These are phyloP conservation scores for Bombycilla garrulus DNA, from an alignment of 2,113 vertebrate species.

Conservation along the genomic window DNA sequence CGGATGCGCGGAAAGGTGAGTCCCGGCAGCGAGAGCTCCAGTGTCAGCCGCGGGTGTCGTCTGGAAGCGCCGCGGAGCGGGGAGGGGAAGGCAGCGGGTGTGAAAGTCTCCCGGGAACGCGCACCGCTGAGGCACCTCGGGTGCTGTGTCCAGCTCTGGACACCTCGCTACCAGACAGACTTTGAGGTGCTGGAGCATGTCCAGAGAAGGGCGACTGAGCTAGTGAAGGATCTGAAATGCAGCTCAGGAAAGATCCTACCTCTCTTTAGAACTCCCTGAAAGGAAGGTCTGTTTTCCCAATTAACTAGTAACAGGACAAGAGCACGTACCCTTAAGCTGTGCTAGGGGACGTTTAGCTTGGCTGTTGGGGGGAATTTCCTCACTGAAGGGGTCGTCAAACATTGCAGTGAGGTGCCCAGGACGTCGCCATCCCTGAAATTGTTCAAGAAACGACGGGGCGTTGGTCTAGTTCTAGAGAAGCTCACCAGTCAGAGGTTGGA, in stretches of 20 bases:
- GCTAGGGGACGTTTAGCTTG: neutral
- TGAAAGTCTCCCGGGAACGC: neutral
- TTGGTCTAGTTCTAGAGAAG: neutral
- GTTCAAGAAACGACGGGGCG: neutral
- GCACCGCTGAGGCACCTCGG: neutral
- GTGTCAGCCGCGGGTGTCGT: rapidly evolving
- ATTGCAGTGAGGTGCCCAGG: neutral
- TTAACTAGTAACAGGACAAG: no score
- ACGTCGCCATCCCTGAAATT: neutral
- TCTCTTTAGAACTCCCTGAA: neutral
- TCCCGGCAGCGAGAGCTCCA: rapidly evolving
- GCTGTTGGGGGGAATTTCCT: neutral
- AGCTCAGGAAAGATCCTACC: neutral
- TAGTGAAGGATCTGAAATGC: neutral
- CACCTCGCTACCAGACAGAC: neutral
- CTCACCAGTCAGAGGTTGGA: neutral
- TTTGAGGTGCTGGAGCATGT: neutral
- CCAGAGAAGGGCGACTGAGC: neutral
- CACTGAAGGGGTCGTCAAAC: neutral
- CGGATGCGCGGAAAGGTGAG: neutral
- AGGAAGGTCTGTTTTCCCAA: neutral
- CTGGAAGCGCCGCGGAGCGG: neutral
- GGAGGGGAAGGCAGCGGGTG: rapidly evolving
- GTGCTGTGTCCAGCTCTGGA: neutral
- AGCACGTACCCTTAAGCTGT: neutral